Evolutionary conservation across 2,797 vertebrate genomes (phyloP).

Genomic region (Pachyuromys duprasi): DNA sequence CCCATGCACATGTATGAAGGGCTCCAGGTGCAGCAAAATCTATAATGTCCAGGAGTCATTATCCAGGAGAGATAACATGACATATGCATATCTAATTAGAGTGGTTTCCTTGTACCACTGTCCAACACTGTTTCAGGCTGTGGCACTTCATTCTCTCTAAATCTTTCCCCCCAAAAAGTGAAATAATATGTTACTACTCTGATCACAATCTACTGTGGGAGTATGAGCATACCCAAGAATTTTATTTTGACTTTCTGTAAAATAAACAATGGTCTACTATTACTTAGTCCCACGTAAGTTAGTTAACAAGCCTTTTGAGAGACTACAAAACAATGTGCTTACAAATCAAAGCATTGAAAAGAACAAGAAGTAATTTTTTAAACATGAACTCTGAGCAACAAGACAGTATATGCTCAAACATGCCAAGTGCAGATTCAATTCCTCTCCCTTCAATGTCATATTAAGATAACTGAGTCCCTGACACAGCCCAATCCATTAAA

Average conservation of each 20-base stretch:
- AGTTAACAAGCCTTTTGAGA: slow-evolving; percentile 46
- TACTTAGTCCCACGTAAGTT: background rate
- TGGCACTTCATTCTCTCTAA: slow-evolving; percentile 40
- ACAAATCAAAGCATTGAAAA: slow-evolving; percentile 42
- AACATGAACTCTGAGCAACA: slow-evolving; percentile 67
- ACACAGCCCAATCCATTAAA: slow-evolving; percentile 45
- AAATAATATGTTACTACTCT: slow-evolving; percentile 22
- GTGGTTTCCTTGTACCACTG: background rate
- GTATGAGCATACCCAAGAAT: background rate
- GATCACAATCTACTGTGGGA: background rate
- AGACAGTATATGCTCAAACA: slow-evolving; percentile 29
- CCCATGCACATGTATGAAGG: background rate
- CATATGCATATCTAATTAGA: background rate
- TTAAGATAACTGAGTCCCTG: slow-evolving; percentile 41
- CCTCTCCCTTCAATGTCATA: slow-evolving; percentile 39
- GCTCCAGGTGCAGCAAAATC: background rate
- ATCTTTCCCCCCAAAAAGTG: background rate
- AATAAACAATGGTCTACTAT: background rate
- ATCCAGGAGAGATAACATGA: slow-evolving; percentile 9
- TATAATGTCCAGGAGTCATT: background rate
- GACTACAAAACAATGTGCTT: slow-evolving; percentile 58
- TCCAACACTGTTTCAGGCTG: background rate
- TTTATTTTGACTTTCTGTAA: slow-evolving; percentile 45
- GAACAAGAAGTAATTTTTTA: slow-evolving; percentile 46
- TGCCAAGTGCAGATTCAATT: slow-evolving; percentile 48